A percentile compares a stretch with the other conserved stretches of the same genome.
Conservation (phyloP, 2,888 invertebrate species). For the Gandaritis pyraliata region DNA sequence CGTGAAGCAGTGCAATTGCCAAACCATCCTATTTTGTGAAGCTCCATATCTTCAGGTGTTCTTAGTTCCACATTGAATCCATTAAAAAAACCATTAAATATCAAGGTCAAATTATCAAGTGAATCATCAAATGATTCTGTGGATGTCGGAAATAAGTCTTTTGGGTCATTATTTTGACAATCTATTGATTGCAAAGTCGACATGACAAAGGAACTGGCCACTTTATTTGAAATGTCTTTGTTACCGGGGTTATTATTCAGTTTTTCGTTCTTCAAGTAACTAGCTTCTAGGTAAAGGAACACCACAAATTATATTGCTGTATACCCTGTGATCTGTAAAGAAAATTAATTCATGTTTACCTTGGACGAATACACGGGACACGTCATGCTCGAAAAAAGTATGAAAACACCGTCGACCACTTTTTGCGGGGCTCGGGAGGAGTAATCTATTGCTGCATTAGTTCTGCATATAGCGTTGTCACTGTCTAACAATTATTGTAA, state of each 20-base stretch:
- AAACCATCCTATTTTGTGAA: constrained; percentile 90
- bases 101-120: constrained; percentile 70
- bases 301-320: not conserved
- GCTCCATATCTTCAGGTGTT: constrained; percentile 84
- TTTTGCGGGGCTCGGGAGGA: no score
- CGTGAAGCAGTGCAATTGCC: constrained; percentile 89
- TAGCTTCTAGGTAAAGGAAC: constrained; percentile 31
- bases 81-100: constrained; percentile 86
- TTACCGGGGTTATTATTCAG: not conserved
- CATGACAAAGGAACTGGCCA: constrained; percentile 75
- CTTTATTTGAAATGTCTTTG: constrained; percentile 61
- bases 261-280: not conserved
- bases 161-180: constrained; percentile 78
- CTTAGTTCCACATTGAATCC: constrained; percentile 87
- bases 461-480: no score
- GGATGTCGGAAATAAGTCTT: constrained; percentile 63
- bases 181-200: constrained; percentile 73
- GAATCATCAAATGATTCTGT: constrained; percentile 76
- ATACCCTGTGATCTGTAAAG: constrained; percentile 42
- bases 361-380: no score
- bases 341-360: constrained; percentile 26
- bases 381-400: no score
- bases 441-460: no score
- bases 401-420: no score
- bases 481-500: no score